Evolutionary conservation across 2,797 vertebrate species (phyloP), one percentile per base, ranked within the genome.

Genomic region (Schizopygopsis pylzovi): DNA sequence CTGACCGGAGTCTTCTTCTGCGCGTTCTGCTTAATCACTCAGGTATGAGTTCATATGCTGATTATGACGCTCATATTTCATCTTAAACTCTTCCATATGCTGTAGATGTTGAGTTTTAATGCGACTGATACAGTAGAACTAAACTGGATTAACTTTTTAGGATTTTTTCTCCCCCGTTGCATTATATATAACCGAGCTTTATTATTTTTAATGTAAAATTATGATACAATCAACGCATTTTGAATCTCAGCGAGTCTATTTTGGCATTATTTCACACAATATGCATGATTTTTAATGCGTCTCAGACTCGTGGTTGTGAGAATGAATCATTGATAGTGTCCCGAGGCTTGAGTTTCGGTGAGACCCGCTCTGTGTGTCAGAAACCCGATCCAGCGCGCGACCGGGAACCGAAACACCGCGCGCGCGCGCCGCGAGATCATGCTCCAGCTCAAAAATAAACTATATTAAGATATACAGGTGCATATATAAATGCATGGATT

Each of bases 1-100:
- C 92, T 95, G 90, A 94, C 91, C 90, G 93, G 92, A 93, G 89
- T 96, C 85, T 71, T 95, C 72, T 88, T 33, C 28, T 33, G 95
- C 77, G 92, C 91, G 68, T 83, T 94, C 84, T 95, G 93, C 92
- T 91, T 95, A 90, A 92, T 94, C 83, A 89, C 92, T 89, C 92
- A 95, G 95, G 95, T 96, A 95, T 75, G 61, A 92, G 6, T 33
- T 65, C 15, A 45, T 33, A 3, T 16, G 16, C 47, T 20, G 12
- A 76, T 70, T 47, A 22, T 65, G 28, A 75, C 41, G 16, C 56
- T 11, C 28, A 76, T 63, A 47, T 70, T 10, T 25, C 25, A 25
- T n/a, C 6, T 41, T 59, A 1, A 71, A 43, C 1, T 12, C 6
- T 41, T 41, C 1, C 39, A 41, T 41, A 41, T 33, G 28, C 6